These are phyloP conservation scores for Drymodes brunneopygia DNA, from an alignment of 2,113 vertebrate genomes.

Conservation along the genomic window DNA sequence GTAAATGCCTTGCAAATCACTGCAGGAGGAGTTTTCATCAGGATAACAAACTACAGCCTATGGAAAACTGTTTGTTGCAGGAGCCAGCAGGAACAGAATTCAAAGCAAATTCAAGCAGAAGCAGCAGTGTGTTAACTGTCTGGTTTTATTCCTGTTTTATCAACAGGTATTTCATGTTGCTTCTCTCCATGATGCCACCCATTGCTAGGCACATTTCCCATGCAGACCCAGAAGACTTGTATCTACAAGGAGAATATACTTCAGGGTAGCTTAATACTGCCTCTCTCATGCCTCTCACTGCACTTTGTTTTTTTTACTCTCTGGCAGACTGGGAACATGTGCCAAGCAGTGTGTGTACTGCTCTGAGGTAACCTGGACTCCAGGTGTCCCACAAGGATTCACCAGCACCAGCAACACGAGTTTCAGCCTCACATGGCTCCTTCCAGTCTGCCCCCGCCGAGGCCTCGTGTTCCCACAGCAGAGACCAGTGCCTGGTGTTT, in stretches of 20 bases:
- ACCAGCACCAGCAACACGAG: neutral
- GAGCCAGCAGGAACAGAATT: neutral
- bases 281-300: neutral
- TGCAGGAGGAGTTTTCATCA: neutral
- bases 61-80: neutral
- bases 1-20: neutral
- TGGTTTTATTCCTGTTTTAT: neutral
- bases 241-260: neutral
- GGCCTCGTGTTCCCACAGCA: neutral
- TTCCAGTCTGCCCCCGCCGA: neutral
- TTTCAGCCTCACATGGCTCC: neutral
- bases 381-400: neutral
- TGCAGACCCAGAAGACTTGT: neutral
- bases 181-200: neutral
- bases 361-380: conserved; percentile 32
- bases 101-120: neutral
- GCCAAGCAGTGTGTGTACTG: neutral
- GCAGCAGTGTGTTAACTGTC: neutral
- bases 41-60: neutral
- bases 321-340: neutral
- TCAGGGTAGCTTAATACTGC: neutral
- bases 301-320: neutral
- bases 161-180: neutral
- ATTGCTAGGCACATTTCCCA: neutral
- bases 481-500: neutral